Evolutionary conservation across 2,888 invertebrate species (phyloP).

Genomic region (Amphipyra tragopoginis): DNA sequence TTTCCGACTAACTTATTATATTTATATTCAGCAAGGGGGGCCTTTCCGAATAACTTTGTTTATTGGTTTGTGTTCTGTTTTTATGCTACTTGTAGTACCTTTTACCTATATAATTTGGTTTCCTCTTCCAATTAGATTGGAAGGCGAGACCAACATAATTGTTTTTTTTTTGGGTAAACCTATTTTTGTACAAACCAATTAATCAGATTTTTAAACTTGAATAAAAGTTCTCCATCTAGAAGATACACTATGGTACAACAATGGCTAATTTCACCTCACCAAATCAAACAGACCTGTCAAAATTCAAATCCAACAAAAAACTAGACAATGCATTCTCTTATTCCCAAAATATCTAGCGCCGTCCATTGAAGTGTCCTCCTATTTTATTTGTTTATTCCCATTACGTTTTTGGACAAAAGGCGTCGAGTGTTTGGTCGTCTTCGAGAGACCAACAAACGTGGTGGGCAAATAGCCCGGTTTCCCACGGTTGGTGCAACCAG

Average conservation of each 20-base stretch:
- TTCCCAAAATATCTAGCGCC: conserved; percentile 75
- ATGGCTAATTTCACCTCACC: neutral
- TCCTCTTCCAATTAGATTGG: too few species aligned
- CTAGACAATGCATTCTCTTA: conserved; percentile 56
- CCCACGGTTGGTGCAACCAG: conserved; percentile 75
- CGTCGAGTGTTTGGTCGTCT: conserved; percentile 85
- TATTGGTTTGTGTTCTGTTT: too few species aligned
- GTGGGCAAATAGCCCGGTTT: conserved; percentile 81
- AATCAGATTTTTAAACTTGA: too few species aligned
- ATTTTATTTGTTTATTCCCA: conserved; percentile 87
- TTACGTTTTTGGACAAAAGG: conserved; percentile 88
- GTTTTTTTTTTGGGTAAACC: too few species aligned
- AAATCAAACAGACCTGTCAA: conserved; percentile 6
- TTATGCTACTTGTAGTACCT: too few species aligned
- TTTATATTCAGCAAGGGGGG: too few species aligned
- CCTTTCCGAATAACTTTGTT: too few species aligned
- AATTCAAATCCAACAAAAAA: conserved; percentile 27
- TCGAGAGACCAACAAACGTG: conserved; percentile 79
- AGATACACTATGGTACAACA: neutral
- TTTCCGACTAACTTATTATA: too few species aligned
- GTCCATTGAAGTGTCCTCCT: conserved; percentile 71
- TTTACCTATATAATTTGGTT: too few species aligned
- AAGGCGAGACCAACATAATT: too few species aligned
- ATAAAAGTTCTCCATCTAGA: too few species aligned
- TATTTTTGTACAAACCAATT: too few species aligned